Evolutionary conservation across 2,888 invertebrate genomes (phyloP).

Genomic region (Camptogramma bilineatum): DNA sequence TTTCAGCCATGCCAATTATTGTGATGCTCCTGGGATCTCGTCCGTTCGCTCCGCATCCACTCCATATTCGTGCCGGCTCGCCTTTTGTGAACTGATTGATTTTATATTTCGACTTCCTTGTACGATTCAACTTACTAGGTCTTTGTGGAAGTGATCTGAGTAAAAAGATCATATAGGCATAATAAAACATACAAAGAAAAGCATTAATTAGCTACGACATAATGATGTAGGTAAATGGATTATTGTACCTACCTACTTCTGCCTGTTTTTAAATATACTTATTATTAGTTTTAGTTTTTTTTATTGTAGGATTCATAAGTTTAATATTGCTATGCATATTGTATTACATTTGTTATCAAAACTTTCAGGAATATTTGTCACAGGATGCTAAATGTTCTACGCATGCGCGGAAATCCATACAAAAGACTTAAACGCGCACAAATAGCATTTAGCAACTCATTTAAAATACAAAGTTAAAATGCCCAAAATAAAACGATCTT

Average conservation of each 20-base stretch:
- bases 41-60: conserved; percentile 4
- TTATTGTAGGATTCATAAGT: too few species aligned
- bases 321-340: too few species aligned
- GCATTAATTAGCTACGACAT: too few species aligned
- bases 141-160: too few species aligned
- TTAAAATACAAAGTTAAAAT: not conserved
- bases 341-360: too few species aligned
- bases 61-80: conserved; percentile 12
- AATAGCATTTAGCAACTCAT: conserved; percentile 6
- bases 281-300: too few species aligned
- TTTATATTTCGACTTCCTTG: not conserved
- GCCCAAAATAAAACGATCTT: too few species aligned
- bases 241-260: too few species aligned
- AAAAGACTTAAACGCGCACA: conserved; percentile 31
- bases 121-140: not conserved
- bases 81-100: conserved; percentile 14
- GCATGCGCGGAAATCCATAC: conserved; percentile 10
- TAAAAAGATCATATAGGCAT: too few species aligned
- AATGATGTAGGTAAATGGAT: too few species aligned
- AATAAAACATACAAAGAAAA: too few species aligned
- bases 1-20: conserved; percentile 36
- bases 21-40: conserved; percentile 22
- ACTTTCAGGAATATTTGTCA: not conserved
- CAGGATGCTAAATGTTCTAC: not conserved
- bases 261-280: too few species aligned